Base-by-base conservation (phyloP, 2,113 vertebrate genomes). In the Bos javanicus region DNA sequence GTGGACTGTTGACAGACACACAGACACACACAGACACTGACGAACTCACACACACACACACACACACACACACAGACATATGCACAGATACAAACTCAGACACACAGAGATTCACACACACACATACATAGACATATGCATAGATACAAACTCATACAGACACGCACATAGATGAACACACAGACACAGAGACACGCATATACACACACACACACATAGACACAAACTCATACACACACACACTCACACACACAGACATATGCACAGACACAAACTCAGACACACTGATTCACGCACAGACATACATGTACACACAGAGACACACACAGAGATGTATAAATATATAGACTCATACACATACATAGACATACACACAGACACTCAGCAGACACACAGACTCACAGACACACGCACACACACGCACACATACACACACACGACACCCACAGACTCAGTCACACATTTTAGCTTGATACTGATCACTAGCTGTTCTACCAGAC, bases 391-490 rank as follows among this genome's bases (percentile, higher is more conserved):
- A 67, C 67, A 23, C n/a, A 39, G 67, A 71, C 67, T 6, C 67
- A 23, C 11, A 39, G 16, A 19, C 8, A n/a, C 33, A 62, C 8
- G 4, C 62, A 33, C 62, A 74, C 5, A 74, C 5, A 43, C 1
- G 7, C 5, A 25, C 71, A 26, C 12, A 26, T 7, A 46, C 74
- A 8, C 36, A 74, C 17, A 67, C 30, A 64, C 7, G 8, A 21
- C 14, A 62, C 67, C 11, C 8, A 74, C 67, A 74, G n/a, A 23
- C 39, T 39, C n/a, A 19, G 19, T 5, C 43, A 36, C 4, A 30
- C 23, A 0, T 2, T 3, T 15, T 19, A 3, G 36, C 14, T 28
- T 84, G 56, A n/a, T 39, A 0, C 0, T 25, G 26, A 33, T 30
- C 30, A 5, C 36, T 6, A 48, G 33, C 43, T 23, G 5, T 57